These are phyloP conservation scores for Cerastoderma edule DNA, from an alignment of 2,888 invertebrate species.

Conservation along the genomic window DNA sequence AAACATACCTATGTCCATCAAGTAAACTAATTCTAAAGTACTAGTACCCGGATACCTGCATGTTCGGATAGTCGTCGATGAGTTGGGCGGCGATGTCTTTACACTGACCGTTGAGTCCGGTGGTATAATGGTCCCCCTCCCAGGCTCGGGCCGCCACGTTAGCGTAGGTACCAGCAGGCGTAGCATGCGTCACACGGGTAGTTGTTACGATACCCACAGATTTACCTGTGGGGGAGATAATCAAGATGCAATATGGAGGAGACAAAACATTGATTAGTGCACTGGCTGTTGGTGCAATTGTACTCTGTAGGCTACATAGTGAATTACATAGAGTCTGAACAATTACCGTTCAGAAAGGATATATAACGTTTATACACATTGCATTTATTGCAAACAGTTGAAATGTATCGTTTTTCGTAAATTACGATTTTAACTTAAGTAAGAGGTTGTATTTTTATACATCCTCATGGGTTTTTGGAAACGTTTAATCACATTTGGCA, in stretches of 20 bases:
- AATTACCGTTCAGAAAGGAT: no score
- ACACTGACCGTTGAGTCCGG: slow-evolving; percentile 47
- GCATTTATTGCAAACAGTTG: no score
- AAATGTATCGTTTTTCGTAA: no score
- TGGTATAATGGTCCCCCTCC: slow-evolving; percentile 65
- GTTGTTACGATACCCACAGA: slow-evolving; percentile 74
- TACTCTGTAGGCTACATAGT: neutral
- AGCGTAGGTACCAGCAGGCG: slow-evolving; percentile 71
- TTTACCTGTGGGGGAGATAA: slow-evolving; percentile 58
- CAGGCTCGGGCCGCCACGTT: slow-evolving; percentile 67
- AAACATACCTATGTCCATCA: neutral
- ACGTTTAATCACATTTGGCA: no score
- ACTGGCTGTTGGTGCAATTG: neutral
- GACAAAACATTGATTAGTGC: neutral
- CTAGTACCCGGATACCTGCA: slow-evolving; percentile 58
- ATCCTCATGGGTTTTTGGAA: no score
- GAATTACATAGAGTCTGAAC: neutral
- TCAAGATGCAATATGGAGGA: neutral
- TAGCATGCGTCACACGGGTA: slow-evolving; percentile 73
- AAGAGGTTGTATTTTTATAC: no score
- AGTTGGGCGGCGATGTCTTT: slow-evolving; percentile 74
- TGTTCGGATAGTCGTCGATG: slow-evolving; percentile 68
- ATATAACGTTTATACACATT: no score
- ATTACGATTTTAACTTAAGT: no score
- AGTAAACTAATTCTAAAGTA: neutral